These are phyloP conservation scores for cattle (Bos taurus) DNA, from an alignment of 2,113 vertebrate species.

Conservation along the genomic window DNA sequence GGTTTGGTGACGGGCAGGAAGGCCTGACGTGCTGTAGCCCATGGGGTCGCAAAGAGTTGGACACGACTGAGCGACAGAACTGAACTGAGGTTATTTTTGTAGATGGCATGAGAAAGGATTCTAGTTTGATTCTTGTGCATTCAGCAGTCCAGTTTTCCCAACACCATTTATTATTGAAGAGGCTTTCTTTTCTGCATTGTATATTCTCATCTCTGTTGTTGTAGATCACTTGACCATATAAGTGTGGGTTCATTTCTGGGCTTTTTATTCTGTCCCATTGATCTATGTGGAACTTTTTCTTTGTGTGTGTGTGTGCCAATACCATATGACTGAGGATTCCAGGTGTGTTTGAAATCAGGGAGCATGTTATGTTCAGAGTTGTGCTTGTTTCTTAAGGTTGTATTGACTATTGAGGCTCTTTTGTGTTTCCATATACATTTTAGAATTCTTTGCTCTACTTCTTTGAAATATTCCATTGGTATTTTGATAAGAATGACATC, in stretches of 20 bases:
- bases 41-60: neutral
- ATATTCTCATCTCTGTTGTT: neutral
- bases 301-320: neutral
- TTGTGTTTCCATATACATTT: neutral
- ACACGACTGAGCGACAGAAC: rapidly evolving
- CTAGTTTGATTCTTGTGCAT: neutral
- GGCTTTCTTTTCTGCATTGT: neutral
- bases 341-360: neutral
- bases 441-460: neutral
- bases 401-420: neutral
- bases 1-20: neutral
- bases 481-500: neutral
- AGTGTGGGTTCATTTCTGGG: neutral
- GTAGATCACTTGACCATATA: neutral
- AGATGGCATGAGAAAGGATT: neutral
- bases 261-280: neutral
- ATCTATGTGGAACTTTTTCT: neutral
- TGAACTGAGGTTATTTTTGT: neutral
- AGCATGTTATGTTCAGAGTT: neutral
- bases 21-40: neutral
- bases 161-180: neutral
- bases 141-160: neutral
- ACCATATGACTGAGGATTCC: neutral
- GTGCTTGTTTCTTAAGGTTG: neutral
- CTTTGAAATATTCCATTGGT: neutral